Evolutionary conservation across 2,797 vertebrate genomes (phyloP), one percentile per base, ranked within the genome.

Genomic region (Bucorvus abyssinicus): DNA sequence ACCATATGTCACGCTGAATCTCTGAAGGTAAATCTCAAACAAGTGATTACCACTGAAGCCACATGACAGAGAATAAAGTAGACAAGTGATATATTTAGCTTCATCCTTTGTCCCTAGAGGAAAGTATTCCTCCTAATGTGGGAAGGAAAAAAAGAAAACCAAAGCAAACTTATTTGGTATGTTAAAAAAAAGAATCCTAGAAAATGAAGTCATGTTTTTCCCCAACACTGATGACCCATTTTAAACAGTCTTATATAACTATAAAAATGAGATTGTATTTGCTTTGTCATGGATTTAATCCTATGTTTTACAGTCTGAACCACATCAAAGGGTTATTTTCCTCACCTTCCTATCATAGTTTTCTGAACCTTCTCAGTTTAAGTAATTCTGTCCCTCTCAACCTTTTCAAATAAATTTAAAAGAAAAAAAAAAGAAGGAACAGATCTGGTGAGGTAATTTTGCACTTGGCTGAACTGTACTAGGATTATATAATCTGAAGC

Each of bases 41-140:
- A 42, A 89, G 56, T 70, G 90, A 95, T 87, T 94, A 94, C 34
- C 84, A 87, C 52, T 74, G 68, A 93, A 94, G 69, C 42, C 91
- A 82, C 77, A 64, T 50, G 67, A 95, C 56, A 42, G 57, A 94
- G 81, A 95, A 94, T 70, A 91, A 94, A 91, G 91, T 18, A 60
- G 93, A 94, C 70, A 92, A 89, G 69, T 24, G 53, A 88, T 96
- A 87, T 93, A 88, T 94, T 96, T 93, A 95, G 87, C 55, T 90
- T 88, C 45, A 75, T 79, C 65, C 52, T 78, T 59, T 67, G 56
- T 88, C 92, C 74, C 65, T 63, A 61, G 81, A 94, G 84, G n/a
- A 84, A 94, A 93, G 60, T 2, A 7, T 76, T 94, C 47, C 26
- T 94, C 63, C 64, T 71, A 52, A 42, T 65, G 68, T 83, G 57